Evolutionary conservation across 2,888 invertebrate genomes (phyloP).

Genomic region (Myopa testacea): DNA sequence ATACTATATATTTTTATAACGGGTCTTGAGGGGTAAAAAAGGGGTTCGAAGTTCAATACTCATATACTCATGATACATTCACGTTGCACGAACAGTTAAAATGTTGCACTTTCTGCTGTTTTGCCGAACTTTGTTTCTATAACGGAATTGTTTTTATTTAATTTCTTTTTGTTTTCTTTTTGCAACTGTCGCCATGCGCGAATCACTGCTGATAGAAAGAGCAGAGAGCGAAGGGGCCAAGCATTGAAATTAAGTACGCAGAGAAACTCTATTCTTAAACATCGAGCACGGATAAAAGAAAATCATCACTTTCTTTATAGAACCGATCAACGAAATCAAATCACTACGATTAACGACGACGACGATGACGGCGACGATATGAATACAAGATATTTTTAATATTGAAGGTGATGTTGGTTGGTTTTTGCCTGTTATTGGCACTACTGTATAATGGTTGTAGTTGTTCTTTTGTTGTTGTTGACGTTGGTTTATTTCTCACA

Average conservation of each 20-base stretch:
- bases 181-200: too few species aligned
- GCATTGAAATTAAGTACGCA: too few species aligned
- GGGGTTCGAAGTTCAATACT: background rate
- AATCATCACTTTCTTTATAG: background rate
- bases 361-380: background rate
- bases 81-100: background rate
- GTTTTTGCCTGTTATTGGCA: background rate
- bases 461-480: slow-evolving; percentile 42
- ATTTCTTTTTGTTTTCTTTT: background rate
- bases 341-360: background rate
- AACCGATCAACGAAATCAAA: background rate
- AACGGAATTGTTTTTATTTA: background rate
- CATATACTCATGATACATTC: background rate
- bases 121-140: too few species aligned
- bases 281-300: too few species aligned
- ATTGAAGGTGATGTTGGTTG: background rate
- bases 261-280: background rate
- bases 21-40: background rate
- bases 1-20: background rate
- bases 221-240: too few species aligned
- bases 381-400: background rate
- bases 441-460: slow-evolving; percentile 17
- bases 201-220: too few species aligned
- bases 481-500: slow-evolving; percentile 46
- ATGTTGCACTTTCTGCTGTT: background rate